A percentile compares a stretch with the other conserved stretches of the same genome.
Conservation (phyloP, 2,888 invertebrate genomes). For the Hydrotaea diabolus region DNA sequence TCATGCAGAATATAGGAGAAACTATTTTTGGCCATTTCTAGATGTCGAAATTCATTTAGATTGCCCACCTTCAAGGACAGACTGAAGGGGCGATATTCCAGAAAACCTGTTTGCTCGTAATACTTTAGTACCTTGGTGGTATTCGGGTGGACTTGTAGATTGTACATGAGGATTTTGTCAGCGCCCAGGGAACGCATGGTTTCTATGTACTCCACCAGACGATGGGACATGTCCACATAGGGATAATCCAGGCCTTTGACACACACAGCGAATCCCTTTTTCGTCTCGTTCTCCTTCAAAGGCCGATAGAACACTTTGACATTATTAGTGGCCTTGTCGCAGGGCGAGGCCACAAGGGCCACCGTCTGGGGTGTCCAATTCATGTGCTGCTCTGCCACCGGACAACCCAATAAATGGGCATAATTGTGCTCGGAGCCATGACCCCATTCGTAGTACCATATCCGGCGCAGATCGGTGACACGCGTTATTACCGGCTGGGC, state of each 20-base stretch:
- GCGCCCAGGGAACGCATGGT: slow-evolving; percentile 92
- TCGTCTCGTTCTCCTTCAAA: slow-evolving; percentile 73
- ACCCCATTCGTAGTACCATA: slow-evolving; percentile 95
- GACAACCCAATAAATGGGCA: slow-evolving; percentile 92
- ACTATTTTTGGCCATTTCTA: slow-evolving; percentile 91
- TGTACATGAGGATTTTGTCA: slow-evolving; percentile 93
- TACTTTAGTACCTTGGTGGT: slow-evolving; percentile 88
- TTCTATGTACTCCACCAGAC: slow-evolving; percentile 96
- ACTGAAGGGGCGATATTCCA: slow-evolving; percentile 89
- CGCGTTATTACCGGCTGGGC: slow-evolving; percentile 88
- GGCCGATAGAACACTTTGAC: slow-evolving; percentile 88
- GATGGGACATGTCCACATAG: slow-evolving; percentile 92
- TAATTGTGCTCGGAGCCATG: slow-evolving; percentile 91
- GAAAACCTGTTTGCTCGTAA: slow-evolving; percentile 84
- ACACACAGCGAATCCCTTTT: slow-evolving; percentile 90
- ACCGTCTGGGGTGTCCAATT: slow-evolving; percentile 71
- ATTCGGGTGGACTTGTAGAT: slow-evolving; percentile 92
- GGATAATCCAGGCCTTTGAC: slow-evolving; percentile 95
- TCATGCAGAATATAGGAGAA: slow-evolving; percentile 96
- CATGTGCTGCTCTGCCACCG: slow-evolving; percentile 87
- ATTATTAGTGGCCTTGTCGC: slow-evolving; percentile 91
- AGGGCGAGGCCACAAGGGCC: slow-evolving; percentile 86
- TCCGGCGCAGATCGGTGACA: slow-evolving; percentile 92
- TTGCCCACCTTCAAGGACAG: slow-evolving; percentile 94
- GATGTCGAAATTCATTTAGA: slow-evolving; percentile 90